phyloP scores from a whole-genome alignment of 2,797 vertebrate species.

The Silurus aristotelis region DNA sequence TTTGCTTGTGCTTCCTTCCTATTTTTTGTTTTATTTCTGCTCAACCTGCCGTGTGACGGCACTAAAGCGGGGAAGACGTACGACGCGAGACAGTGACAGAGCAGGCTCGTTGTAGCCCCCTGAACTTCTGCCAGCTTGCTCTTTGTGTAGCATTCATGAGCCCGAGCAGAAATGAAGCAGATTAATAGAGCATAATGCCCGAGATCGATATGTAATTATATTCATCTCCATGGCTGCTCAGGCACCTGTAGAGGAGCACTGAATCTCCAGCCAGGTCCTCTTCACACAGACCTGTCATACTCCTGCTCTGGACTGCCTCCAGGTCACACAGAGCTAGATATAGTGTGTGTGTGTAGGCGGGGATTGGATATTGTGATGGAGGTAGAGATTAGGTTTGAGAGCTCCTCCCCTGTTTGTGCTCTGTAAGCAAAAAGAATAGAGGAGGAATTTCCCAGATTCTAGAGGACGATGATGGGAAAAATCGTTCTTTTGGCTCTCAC shows the following conservation, averaged over 20 bases:
- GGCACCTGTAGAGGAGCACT: conserved; percentile 43
- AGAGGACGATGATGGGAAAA: not conserved
- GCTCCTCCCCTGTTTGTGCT: conserved; percentile 16
- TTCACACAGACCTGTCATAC: conserved; percentile 28
- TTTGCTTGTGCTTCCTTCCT: conserved; percentile 18
- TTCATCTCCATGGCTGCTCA: conserved; percentile 55
- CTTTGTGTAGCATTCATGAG: conserved; percentile 50
- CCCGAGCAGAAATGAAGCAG: conserved; percentile 49
- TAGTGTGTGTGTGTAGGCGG: conserved; percentile 5
- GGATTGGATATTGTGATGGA: conserved; percentile 27
- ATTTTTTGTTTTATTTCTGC: conserved; percentile 39
- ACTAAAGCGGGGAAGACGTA: conserved; percentile 44
- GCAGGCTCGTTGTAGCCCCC: conserved; percentile 43
- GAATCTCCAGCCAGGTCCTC: conserved; percentile 36
- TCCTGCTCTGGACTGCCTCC: conserved; percentile 7
- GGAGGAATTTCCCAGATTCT: conserved; percentile 3
- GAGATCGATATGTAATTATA: conserved; percentile 64
- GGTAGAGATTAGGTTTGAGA: conserved; percentile 12
- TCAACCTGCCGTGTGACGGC: conserved; percentile 48
- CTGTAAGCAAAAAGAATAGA: conserved; percentile 18
- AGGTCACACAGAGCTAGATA: not conserved
- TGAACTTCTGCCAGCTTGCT: conserved; percentile 41
- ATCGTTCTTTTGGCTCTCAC: not conserved
- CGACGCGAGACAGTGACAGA: conserved; percentile 36
- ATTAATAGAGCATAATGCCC: conserved; percentile 61